A percentile compares a stretch with the other conserved stretches of the same genome.
Evolutionary conservation across 2,888 invertebrate species (phyloP).

Genomic region (Pardosa pseudoannulata): DNA sequence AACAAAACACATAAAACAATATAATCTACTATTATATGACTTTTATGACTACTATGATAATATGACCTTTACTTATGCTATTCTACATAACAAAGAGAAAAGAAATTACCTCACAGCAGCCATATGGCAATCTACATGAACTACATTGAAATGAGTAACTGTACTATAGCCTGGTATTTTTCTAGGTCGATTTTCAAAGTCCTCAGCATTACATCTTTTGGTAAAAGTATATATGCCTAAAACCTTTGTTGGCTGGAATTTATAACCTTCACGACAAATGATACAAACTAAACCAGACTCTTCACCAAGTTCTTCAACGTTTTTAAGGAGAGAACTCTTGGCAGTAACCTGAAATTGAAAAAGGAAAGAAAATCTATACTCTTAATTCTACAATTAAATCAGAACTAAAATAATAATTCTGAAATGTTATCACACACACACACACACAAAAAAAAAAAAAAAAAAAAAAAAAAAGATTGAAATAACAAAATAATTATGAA

Average conservation of each 20-base stretch:
- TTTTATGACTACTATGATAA: too few relatives aligned
- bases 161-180: constrained; percentile 92
- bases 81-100: too few relatives aligned
- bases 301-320: constrained; percentile 96
- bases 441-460: too few relatives aligned
- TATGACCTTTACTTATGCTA: too few relatives aligned
- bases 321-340: constrained; percentile 88
- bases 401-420: too few relatives aligned
- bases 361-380: too few relatives aligned
- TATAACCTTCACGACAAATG: constrained; percentile 98
- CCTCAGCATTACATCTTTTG: constrained; percentile 94
- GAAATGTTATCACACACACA: too few relatives aligned
- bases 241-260: constrained; percentile 94
- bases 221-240: constrained; percentile 98
- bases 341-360: constrained; percentile 86
- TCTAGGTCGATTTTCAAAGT: constrained; percentile 91
- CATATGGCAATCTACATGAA: constrained; percentile 98
- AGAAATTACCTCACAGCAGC: constrained; percentile 87
- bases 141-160: constrained; percentile 98
- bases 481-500: too few relatives aligned
- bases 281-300: constrained; percentile 97
- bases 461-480: too few relatives aligned
- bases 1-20: too few relatives aligned
- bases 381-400: too few relatives aligned
- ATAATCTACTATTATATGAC: too few relatives aligned